Percentiles rank a stretch among this genome's conserved stretches.
These are phyloP conservation scores for Atta colombica DNA, from an alignment of 1,140 invertebrate genomes.

Conservation along the genomic window DNA sequence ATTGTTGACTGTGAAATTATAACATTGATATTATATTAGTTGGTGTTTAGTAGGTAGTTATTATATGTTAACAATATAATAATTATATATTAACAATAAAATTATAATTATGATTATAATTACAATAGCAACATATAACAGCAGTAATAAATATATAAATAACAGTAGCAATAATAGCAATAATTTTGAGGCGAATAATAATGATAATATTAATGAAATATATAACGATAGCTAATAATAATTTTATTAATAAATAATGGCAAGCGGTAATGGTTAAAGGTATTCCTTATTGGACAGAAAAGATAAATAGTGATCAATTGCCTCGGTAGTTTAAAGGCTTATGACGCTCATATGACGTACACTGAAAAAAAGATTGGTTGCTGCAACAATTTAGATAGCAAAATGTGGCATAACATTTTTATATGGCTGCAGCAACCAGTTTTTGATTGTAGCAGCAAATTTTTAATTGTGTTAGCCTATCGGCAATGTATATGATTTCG, in stretches of 20 bases:
- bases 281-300: neutral
- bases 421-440: no score
- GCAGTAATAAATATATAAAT: constrained; percentile 31
- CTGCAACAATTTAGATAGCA: no score
- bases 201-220: constrained; percentile 17
- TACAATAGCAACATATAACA: constrained; percentile 36
- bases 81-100: constrained; percentile 34
- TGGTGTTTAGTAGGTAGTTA: no score
- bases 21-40: no score
- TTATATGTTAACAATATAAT: constrained; percentile 37
- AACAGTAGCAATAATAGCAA: constrained; percentile 10
- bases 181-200: constrained; percentile 24
- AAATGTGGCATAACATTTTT: no score
- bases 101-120: constrained; percentile 41
- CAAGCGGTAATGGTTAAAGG: neutral
- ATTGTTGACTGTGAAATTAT: no score
- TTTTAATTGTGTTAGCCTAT: no score
- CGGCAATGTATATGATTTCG: no score
- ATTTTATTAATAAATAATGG: constrained; percentile 17
- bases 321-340: no score
- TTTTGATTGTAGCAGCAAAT: no score
- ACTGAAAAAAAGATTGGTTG: no score
- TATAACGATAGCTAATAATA: constrained; percentile 2
- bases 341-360: no score
- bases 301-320: neutral